Base-by-base conservation (phyloP, 2,113 vertebrate species). In the Pterocles burchelli region DNA sequence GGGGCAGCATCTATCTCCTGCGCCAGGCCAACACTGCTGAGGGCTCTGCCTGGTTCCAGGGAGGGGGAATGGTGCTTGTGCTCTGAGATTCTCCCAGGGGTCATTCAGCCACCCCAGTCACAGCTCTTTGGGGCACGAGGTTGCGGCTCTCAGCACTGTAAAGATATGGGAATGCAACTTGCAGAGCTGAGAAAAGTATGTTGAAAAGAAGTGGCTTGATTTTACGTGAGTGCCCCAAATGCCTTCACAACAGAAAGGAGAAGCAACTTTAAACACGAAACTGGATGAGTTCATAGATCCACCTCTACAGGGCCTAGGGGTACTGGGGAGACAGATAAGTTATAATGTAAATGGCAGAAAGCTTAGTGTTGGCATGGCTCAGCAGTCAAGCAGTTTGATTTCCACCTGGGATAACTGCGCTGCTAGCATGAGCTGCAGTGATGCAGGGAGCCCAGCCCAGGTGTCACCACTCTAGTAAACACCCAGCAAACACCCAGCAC, bases 121-220 rank as follows among this genome's bases (percentile, higher is more conserved):
- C 0, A 3, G 66, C 24, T 67, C 7, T 0, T 19, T 77, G 45
- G 17, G 34, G n/a, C 58, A 51, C 1, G 6, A 59, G 54, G 6
- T 66, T 54, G 51, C 2, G 4, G 15, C 10, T 54, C 7, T 85
- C 33, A 45, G 16, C 36, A 41, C 12, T 67, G 20, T 62, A 33
- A 81, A 45, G 25, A 17, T 9, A 7, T 0, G 3, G 62, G n/a
- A 78, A 49, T 16, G 29, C 20, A 82, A 20, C 43, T 67, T 49
- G 20, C 26, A 76, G 49, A 65, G 33, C 25, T n/a, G 49, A 86
- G 38, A 65, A 91, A 73, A 89, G 33, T 2, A 62, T 3, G 1
- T 10, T 0, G 0, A 45, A 70, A 29, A 85, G 65, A 78, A 89
- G 75, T 14, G 18, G 12, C 8, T 58, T 17, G 13, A 51, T 76